phyloP scores from a whole-genome alignment of 1,140 invertebrate species.

The Papilio machaon region DNA sequence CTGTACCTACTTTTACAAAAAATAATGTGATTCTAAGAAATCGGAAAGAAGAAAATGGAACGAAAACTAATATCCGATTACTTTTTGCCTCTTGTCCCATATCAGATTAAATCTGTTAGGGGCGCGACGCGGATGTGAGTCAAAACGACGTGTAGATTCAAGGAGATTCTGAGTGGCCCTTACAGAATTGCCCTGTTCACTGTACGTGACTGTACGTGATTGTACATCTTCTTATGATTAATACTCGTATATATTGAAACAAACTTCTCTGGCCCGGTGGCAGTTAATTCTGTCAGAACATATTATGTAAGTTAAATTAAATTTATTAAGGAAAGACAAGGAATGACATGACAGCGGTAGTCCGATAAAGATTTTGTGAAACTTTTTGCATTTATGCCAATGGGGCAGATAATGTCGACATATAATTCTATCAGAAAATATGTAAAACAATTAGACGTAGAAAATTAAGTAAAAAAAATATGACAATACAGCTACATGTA shows the following conservation, averaged over 20 bases:
- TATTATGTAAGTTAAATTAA: too few species aligned
- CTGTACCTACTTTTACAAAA: neutral
- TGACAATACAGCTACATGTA: too few species aligned
- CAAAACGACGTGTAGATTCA: conserved; percentile 34
- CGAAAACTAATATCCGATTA: conserved; percentile 29
- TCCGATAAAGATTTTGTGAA: too few species aligned
- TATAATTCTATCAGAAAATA: too few species aligned
- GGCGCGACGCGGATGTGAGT: conserved; percentile 27
- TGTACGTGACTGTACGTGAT: conserved; percentile 3
- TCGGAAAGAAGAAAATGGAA: conserved; percentile 7
- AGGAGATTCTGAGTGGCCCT: conserved; percentile 23
- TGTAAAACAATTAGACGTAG: too few species aligned
- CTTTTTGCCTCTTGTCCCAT: conserved; percentile 33
- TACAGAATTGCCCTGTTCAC: neutral
- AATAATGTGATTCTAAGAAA: neutral
- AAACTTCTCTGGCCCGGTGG: too few species aligned
- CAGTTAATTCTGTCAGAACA: too few species aligned
- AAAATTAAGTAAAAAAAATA: too few species aligned
- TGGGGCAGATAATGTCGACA: too few species aligned
- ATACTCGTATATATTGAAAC: neutral
- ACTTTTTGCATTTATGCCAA: too few species aligned
- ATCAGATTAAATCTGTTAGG: conserved; percentile 30
- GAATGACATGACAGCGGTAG: too few species aligned
- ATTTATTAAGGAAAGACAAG: too few species aligned
- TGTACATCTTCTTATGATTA: conserved; percentile 12